phyloP scores from a whole-genome alignment of 2,113 vertebrate genomes.

The Apistogramma diplotaenia region DNA sequence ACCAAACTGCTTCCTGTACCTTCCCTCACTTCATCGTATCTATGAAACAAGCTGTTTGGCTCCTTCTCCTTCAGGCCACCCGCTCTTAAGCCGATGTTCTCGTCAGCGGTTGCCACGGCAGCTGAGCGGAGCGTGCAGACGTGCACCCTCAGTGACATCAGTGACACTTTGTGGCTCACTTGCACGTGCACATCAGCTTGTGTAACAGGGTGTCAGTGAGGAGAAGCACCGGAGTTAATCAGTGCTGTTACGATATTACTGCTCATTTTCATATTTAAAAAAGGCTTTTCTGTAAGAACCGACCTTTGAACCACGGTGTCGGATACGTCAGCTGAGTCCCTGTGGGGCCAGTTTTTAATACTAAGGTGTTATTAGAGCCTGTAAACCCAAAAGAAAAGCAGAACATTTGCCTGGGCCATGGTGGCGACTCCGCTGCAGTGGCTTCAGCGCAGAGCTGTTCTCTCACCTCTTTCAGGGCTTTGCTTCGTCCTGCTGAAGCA shows the following conservation, averaged over 20 bases:
- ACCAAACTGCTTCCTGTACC: background rate
- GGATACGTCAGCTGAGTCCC: background rate
- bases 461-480: background rate
- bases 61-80: background rate
- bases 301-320: background rate
- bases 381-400: rapidly evolving
- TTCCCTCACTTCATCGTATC: background rate
- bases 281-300: background rate
- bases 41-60: background rate
- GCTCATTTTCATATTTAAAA: background rate
- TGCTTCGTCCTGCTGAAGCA: background rate
- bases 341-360: background rate
- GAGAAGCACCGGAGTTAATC: background rate
- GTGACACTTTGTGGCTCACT: background rate
- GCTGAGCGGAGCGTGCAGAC: background rate
- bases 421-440: too few relatives aligned
- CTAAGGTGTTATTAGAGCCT: background rate
- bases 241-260: background rate
- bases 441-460: background rate
- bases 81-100: background rate
- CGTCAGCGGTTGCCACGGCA: background rate
- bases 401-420: background rate
- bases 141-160: background rate
- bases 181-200: too few relatives aligned
- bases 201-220: background rate